Conservation (phyloP, 2,113 vertebrate genomes). For the Daboia siamensis region DNA sequence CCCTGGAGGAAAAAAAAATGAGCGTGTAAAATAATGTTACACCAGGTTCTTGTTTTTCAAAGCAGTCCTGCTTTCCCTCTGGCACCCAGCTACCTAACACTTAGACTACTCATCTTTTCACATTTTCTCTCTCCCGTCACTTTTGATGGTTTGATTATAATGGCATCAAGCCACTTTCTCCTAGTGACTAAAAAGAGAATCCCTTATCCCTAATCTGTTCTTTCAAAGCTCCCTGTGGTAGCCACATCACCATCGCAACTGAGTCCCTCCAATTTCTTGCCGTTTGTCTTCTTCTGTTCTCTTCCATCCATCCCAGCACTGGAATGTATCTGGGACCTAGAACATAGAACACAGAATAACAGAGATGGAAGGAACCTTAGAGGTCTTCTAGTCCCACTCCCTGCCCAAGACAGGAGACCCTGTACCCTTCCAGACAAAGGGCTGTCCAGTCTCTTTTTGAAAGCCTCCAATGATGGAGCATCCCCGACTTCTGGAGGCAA, state of each 20-base stretch:
- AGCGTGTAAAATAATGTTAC: background rate
- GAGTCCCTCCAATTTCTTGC: background rate
- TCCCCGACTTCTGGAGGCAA: too few species aligned
- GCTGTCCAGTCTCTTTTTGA: too few species aligned
- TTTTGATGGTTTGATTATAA: background rate
- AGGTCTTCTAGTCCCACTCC: too few species aligned
- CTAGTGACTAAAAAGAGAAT: background rate
- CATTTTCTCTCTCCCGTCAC: background rate
- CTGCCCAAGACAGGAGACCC: too few species aligned
- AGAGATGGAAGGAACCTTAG: too few species aligned
- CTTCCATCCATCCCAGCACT: background rate
- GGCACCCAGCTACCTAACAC: background rate
- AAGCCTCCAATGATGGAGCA: too few species aligned
- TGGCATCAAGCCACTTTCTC: background rate
- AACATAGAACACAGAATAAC: too few species aligned
- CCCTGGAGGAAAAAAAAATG: too few species aligned
- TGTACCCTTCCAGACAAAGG: too few species aligned
- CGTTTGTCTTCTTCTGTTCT: background rate
- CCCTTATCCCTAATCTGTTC: background rate
- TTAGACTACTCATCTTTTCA: background rate
- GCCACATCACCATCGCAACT: background rate
- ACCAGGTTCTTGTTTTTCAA: background rate
- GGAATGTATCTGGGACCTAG: too few species aligned
- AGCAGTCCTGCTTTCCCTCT: background rate
- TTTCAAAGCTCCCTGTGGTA: background rate